Base-by-base conservation (phyloP, 2,888 invertebrate species). In the Oscheius sp. region DNA sequence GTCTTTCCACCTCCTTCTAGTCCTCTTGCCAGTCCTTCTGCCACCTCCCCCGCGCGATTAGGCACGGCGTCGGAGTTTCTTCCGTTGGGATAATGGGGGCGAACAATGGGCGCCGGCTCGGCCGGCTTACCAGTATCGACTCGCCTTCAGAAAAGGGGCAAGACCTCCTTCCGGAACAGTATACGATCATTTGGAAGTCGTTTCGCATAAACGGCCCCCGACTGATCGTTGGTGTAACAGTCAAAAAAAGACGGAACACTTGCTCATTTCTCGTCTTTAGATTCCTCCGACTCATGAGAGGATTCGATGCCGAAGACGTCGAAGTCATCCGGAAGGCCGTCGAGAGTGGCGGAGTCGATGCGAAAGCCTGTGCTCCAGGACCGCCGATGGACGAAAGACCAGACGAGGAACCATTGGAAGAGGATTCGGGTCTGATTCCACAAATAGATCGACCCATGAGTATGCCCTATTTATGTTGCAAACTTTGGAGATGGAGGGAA, bases 401-500 rank as follows among this genome's bases (percentile, higher is more conserved):
- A 38, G 78, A 78, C 41, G 75, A 78, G 45, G 73, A 78, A 50
- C 74, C 71, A 32, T 72, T 72, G 45, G 77, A 78, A 38, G 82
- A 83, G 64, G 84, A 84, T 67, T 75, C 77, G 51, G 84, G 84
- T 14, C 72, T 84, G 6, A 84, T 84, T 44, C 84, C 84, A 9
- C 84, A 84, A 71, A 84, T 84, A 45, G 84, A 85, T 59, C 75
- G 82, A 44, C 82, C 82, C 14, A 82, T 82, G 82, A 75, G 77
- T 65, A 85, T 84, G 84, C 84, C 84, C 32, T 84, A 84, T 54
- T 69, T 84, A 8, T 84, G 84, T 66, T 84, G 84, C 64, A 84
- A 84, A 68, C 74, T 84, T 73, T 84, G 84, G 84, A 67, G 84
- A 49, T 84, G 84, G 84, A 80, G 80, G 51, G 84, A 84, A 59